Evolutionary conservation across 2,797 vertebrate species (phyloP), one percentile per base, ranked within the genome.

Genomic region (Parambassis ranga): DNA sequence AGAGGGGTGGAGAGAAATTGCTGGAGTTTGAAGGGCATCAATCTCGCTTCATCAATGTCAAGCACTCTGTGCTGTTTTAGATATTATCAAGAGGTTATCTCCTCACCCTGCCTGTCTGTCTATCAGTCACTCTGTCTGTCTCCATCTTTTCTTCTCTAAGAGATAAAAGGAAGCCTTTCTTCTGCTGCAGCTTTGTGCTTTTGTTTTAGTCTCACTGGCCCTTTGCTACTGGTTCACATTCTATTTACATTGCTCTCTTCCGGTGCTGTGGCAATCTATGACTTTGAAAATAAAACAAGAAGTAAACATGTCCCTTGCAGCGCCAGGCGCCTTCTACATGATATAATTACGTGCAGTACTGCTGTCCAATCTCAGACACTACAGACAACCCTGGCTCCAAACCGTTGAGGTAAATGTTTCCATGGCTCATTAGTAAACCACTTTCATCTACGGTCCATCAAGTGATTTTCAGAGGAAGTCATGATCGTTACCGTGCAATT

Each of bases 21-120:
- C 79, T 87, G 77, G 78, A 86, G 89, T 92, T 91, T 93, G 91
- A 92, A 93, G 91, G 91, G 90, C 91, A 87, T 91, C 91, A 88
- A 83, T 91, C 88, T 89, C 75, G 77, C 82, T 83, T 86, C 84
- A 87, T 89, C 89, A 90, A 89, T 87, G 85, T 89, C 90, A 80
- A 79, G 79, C 73, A 75, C 71, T 71, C 71, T 33, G 68, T 44
- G 44, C 51, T 71, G 76, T 81, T 78, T 84, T 74, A 67, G 90
- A 91, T 89, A 85, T 86, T 86, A 89, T 91, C 90, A 89, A 78
- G 87, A 83, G 87, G 87, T 90, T 91, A 89, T 91, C 87, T 84
- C 68, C 78, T 80, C 76, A 46, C 55, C 63, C 75, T 51, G 75
- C 65, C 81, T 79, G 74, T 67, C 72, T 57, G 73, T 84, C 80